Percentiles rank a stretch among this genome's conserved stretches.
Conservation (phyloP, 2,797 vertebrate species). For the Chelon auratus region DNA sequence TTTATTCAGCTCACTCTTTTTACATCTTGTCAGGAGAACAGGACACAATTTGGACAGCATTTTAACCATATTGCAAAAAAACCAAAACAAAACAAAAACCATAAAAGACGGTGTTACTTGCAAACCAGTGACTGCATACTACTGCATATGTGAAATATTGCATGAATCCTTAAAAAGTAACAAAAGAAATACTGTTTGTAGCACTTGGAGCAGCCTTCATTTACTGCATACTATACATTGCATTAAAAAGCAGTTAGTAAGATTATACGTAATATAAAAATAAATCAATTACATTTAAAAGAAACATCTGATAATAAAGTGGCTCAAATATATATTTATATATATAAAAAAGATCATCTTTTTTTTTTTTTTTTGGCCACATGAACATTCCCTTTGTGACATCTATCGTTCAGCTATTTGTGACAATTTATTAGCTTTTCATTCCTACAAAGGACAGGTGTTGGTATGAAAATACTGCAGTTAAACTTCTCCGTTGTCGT, state of each 20-base stretch:
- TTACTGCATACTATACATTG: conserved; percentile 62
- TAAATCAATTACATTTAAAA: conserved; percentile 73
- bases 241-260: conserved; percentile 68
- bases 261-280: conserved; percentile 79
- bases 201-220: conserved; percentile 70
- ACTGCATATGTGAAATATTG: conserved; percentile 17
- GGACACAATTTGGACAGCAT: background rate
- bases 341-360: conserved; percentile 43
- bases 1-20: conserved; percentile 11
- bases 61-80: conserved; percentile 12
- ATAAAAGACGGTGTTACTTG: conserved; percentile 27
- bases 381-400: conserved; percentile 55
- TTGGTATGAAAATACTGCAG: conserved; percentile 60
- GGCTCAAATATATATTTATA: conserved; percentile 76
- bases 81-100: background rate
- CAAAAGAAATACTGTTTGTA: conserved; percentile 49
- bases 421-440: conserved; percentile 62
- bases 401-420: conserved; percentile 51
- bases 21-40: conserved; percentile 4
- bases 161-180: conserved; percentile 34
- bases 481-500: conserved; percentile 13
- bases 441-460: conserved; percentile 68
- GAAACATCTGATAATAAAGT: conserved; percentile 79
- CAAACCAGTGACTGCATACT: conserved; percentile 16
- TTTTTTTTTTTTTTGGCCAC: conserved; percentile 46